Evolutionary conservation across 2,113 vertebrate genomes (phyloP), one percentile per base, ranked within the genome.

Genomic region (Hylia prasina): DNA sequence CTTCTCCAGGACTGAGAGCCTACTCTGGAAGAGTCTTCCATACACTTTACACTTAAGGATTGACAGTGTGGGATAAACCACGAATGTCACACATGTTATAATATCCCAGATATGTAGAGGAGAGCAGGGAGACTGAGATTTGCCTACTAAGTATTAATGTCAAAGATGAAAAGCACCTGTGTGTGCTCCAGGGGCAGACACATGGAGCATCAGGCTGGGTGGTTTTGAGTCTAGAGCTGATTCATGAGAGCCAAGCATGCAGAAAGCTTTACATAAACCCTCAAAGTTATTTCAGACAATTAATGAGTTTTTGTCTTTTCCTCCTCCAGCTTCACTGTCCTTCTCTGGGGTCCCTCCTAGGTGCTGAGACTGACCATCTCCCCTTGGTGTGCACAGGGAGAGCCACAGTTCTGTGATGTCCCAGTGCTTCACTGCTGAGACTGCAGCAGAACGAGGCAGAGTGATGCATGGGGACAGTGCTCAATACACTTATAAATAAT

Each of bases 401-500:
- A 56, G 10, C 24, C 69, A 37, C 64, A 37, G 44, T 66, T 48
- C 68, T 88, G 79, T 66, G 73, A 31, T 72, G 45, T 73, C 60
- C 77, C 58, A n/a, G 44, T 8, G 47, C 44, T 80, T 72, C 63
- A 8, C 16, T 56, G 66, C 51, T 60, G 79, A 80, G 73, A 66
- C 83, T 96, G 65, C 57, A 90, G 64, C 82, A 90, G 53, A 90
- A 70, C 39, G 63, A 57, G 66, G 79, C 83, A 85, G 71, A 76
- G 40, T 86, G 95, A 89, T 93, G 65, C 87, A 93, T 69, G 64
- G 75, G 90, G 82, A 92, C 84, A 78, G 91, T 39, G 68, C 61
- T 93, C 56, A 15, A 64, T 61, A 60, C 75, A 94, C 95, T 87
- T 88, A 94, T 89, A 95, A 92, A 96, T 85, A 95, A 80, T 94